Evolutionary conservation across 2,888 invertebrate species (phyloP), one percentile per base, ranked within the genome.

Genomic region (Acronicta psi): DNA sequence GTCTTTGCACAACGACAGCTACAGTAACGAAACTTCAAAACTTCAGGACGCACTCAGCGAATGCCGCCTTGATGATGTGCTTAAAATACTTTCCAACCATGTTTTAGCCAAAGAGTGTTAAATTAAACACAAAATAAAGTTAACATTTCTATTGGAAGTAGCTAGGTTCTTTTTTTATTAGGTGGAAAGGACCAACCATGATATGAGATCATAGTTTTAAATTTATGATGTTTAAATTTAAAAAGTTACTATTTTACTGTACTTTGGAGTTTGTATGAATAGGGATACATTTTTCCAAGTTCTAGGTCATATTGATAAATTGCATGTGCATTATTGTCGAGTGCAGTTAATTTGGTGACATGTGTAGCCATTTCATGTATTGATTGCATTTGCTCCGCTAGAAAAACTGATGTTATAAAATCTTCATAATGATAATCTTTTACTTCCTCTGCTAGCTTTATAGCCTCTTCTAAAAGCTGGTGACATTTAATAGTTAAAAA

Each of bases 341-440:
- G 50, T 36, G 72, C 70, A 36, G 68, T 47, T 31, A 87, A 45
- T 47, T 73, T 75, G 0, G 81, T 77, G 7, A 86, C 68, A 73
- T 83, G 80, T 17, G 73, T 68, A 10, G 82, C 65, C 18, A 87
- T 64, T 60, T 84, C 83, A 70, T 80, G 66, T 41, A 87, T 71
- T n/a, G 85, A 79, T 50, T 59, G 44, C 63, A 83, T 80, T 74
- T 86, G 85, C 34, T 87, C 86, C 10, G 54, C 54, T 36, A 87
- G 68, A 56, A 83, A 85, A 18, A 75, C 69, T 14, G 83, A 78
- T 43, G 82, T 86, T 4, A 87, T 67, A 63, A 77, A 84, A 67
- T 87, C 83, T 37, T 79, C 81, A 69, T 78, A 83, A 36, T 87
- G 84, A 52, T 77, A 78, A 67, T 86, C 87, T 53, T 82, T 80